These are phyloP conservation scores for Diceros bicornis DNA, from an alignment of 2,797 vertebrate species.

Conservation along the genomic window DNA sequence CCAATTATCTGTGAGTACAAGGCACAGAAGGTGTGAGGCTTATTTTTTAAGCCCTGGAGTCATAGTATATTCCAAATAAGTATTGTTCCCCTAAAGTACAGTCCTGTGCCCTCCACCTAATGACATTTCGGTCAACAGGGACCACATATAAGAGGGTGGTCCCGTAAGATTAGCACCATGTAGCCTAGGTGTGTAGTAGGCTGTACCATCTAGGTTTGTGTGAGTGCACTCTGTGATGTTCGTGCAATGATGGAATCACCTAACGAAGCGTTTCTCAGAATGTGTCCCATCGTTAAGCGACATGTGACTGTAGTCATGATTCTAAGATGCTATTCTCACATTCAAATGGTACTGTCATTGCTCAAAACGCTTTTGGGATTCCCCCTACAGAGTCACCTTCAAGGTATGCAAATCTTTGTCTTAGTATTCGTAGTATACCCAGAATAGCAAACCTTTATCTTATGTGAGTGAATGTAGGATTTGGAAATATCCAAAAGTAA, in stretches of 20 bases:
- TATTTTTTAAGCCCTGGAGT: neutral
- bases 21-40: neutral
- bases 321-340: neutral
- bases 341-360: neutral
- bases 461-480: slow-evolving; percentile 14
- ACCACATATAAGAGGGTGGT: too few species aligned
- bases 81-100: neutral
- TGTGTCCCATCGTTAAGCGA: too few species aligned
- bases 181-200: too few species aligned
- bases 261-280: too few species aligned
- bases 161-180: too few species aligned
- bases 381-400: neutral
- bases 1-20: neutral
- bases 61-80: neutral
- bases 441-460: neutral
- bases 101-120: too few species aligned
- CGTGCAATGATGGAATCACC: too few species aligned
- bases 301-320: neutral
- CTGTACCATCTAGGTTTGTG: too few species aligned
- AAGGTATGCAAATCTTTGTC: neutral
- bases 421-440: neutral
- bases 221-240: too few species aligned
- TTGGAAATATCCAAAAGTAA: slow-evolving; percentile 18
- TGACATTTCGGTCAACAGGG: too few species aligned
- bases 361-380: neutral